Conservation (phyloP, 2,113 vertebrate genomes). For the Toxostoma redivivum region DNA sequence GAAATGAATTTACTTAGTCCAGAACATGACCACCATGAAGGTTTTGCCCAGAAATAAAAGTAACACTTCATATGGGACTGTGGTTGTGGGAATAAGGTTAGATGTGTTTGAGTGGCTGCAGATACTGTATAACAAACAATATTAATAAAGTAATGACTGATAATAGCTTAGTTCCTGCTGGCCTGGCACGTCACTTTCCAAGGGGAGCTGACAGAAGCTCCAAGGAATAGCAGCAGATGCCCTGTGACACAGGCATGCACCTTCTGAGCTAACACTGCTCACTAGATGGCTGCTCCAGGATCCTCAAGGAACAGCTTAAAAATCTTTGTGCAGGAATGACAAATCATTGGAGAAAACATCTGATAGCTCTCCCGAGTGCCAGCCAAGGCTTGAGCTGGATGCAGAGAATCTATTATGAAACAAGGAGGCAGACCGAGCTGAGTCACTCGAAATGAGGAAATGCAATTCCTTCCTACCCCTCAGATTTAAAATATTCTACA, state of each 20-base stretch:
- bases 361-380: background rate
- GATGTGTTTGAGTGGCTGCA: background rate
- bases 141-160: background rate
- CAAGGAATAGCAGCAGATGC: background rate
- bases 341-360: constrained; percentile 19
- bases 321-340: background rate
- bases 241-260: background rate
- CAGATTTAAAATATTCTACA: constrained; percentile 25
- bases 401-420: constrained; percentile 24
- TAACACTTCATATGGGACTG: background rate
- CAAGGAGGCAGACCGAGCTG: constrained; percentile 40
- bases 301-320: background rate
- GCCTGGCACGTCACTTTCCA: background rate
- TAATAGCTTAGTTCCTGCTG: background rate
- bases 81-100: background rate
- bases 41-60: background rate
- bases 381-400: constrained; percentile 26
- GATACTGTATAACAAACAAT: background rate
- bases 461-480: constrained; percentile 43
- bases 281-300: background rate
- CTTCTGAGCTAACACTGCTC: background rate
- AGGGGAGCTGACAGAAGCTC: background rate
- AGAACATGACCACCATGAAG: background rate
- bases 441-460: constrained; percentile 48
- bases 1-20: background rate